Evolutionary conservation across 2,797 vertebrate species (phyloP).

Genomic region (Morelia viridis): DNA sequence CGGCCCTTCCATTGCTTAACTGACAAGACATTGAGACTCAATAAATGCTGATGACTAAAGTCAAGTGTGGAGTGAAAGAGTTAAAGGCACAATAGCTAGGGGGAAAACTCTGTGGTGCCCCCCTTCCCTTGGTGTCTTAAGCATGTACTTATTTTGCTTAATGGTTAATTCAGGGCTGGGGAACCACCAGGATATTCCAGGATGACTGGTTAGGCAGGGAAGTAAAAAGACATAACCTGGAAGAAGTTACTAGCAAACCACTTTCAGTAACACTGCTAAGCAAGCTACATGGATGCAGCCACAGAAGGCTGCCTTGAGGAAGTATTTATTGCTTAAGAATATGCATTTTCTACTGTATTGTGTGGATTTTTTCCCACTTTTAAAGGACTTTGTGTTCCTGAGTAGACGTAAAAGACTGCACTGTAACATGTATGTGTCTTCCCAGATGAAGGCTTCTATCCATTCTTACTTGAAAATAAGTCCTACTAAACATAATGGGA

Average conservation of each 20-base stretch:
- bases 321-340: background rate
- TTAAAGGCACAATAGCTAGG: background rate
- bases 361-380: background rate
- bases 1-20: background rate
- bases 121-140: background rate
- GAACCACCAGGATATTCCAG: background rate
- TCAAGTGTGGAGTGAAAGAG: background rate
- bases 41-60: background rate
- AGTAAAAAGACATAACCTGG: background rate
- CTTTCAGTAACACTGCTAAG: background rate
- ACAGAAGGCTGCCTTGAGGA: background rate
- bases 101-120: background rate
- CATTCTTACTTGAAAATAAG: background rate
- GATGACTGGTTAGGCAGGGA: background rate
- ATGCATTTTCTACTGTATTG: background rate
- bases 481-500: background rate
- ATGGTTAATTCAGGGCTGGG: background rate
- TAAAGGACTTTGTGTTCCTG: background rate
- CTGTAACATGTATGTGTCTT: background rate
- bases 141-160: background rate
- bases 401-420: background rate
- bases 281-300: background rate
- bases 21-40: background rate
- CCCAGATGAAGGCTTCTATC: background rate
- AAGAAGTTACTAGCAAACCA: background rate